Base-by-base conservation (phyloP, 2,888 invertebrate genomes). In the Rhodophaea formosa region DNA sequence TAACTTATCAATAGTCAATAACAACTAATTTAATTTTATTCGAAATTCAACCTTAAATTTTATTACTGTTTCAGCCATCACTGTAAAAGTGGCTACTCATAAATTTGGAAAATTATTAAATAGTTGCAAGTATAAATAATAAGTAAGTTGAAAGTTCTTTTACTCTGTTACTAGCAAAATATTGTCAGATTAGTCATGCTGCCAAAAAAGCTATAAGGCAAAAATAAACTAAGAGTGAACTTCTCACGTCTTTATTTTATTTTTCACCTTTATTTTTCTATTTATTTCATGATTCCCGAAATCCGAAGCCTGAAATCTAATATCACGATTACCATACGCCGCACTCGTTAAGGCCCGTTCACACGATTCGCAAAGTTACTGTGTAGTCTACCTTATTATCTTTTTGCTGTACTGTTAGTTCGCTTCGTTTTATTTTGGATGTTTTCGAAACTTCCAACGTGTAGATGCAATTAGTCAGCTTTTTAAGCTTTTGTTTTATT, bases 291-390 rank as follows among this genome's bases (percentile, higher is more conserved):
- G 45, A 49, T 16, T 63, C 57, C 14, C 23, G 8, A 57, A 23
- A 8, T 16, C 17, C 3, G 16, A 53, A 44, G 16, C 54, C 59
- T 60, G 58, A 65, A 61, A 61, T 62, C 62, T 65, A 64, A 64
- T 66, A 61, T 60, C 61, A 46, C 58, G 58, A 39, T 58, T 56
- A 46, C 53, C 56, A 57, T 53, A 67, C 65, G 68, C 60, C 65
- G 59, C 70, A n/a, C 71, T 75, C 73, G 76, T 76, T 79, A 73
- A 70, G 69, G 71, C 74, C 71, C 74, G 74, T 77, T 80, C 79
- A 78, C 80, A 80, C 79, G 79, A 78, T 66, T 70, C 57, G 59
- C 65, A 45, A 55, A 62, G 58, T 60, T 53, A 60, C 54, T 64
- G 58, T 49, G 29, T 53, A 59, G 74, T 75, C 71, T 71, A 69